phyloP scores from a whole-genome alignment of 2,888 invertebrate genomes.

The Euplexia lucipara region DNA sequence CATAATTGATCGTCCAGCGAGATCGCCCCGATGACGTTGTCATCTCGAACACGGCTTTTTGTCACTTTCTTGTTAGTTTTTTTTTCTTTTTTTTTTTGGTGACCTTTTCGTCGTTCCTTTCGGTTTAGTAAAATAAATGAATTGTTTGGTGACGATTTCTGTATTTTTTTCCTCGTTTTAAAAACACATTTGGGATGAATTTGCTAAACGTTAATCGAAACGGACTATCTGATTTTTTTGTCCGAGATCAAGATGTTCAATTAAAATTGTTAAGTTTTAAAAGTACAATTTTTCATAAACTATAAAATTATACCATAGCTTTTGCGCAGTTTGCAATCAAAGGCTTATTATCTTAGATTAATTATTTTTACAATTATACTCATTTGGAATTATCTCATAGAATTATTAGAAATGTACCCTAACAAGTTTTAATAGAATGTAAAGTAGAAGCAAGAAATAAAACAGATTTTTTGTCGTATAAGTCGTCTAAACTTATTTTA shows the following conservation, averaged over 20 bases:
- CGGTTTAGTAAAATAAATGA: slow-evolving; percentile 52
- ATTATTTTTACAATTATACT: no score
- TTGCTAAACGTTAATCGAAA: slow-evolving; percentile 5
- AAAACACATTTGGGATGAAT: slow-evolving; percentile 3
- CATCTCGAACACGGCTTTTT: slow-evolving; percentile 82
- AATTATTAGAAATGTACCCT: no score
- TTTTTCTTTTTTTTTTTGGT: slow-evolving; percentile 44
- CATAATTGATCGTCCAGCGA: slow-evolving; percentile 84
- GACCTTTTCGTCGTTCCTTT: slow-evolving; percentile 62
- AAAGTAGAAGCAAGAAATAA: no score
- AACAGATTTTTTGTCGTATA: no score
- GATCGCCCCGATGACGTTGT: slow-evolving; percentile 74
- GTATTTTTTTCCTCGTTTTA: slow-evolving; percentile 17
- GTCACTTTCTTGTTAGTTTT: slow-evolving; percentile 72
- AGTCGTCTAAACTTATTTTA: no score
- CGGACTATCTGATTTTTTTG: background rate
- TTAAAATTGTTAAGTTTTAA: no score
- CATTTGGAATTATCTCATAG: no score
- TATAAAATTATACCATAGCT: no score
- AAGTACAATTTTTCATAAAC: no score
- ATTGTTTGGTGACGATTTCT: slow-evolving; percentile 33
- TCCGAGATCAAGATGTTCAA: background rate
- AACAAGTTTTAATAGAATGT: no score
- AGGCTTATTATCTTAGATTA: no score
- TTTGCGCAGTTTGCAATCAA: no score